Evolutionary conservation across 2,888 invertebrate species (phyloP).

Genomic region (Spodoptera exigua): DNA sequence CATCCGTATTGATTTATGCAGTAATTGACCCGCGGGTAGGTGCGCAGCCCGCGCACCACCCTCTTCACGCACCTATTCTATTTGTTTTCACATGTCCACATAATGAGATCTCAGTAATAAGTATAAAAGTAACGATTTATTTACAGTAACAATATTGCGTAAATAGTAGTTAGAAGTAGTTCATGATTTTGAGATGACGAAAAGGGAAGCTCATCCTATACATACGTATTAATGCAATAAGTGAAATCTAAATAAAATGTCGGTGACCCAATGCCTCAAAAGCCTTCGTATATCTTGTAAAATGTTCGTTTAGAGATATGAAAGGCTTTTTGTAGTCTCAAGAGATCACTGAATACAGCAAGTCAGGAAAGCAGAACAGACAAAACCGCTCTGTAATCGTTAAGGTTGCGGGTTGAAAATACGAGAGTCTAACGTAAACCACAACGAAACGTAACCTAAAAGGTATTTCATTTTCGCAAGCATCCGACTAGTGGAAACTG

Average conservation of each 20-base stretch:
- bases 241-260: conserved; percentile 50
- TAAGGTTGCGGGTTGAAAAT: conserved; percentile 61
- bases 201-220: conserved; percentile 38
- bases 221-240: conserved; percentile 34
- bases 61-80: conserved; percentile 76
- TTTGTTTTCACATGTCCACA: conserved; percentile 70
- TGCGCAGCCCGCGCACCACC: conserved; percentile 78
- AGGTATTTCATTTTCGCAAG: conserved; percentile 62
- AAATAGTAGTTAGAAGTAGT: background rate
- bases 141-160: conserved; percentile 7
- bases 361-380: conserved; percentile 66
- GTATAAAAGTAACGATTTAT: conserved; percentile 3
- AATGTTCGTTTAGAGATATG: conserved; percentile 73
- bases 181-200: conserved; percentile 28
- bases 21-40: conserved; percentile 84
- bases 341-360: conserved; percentile 63
- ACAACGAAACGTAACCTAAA: conserved; percentile 63
- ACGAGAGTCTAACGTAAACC: conserved; percentile 59
- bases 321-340: conserved; percentile 67
- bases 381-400: conserved; percentile 63
- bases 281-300: conserved; percentile 65
- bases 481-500: conserved; percentile 48
- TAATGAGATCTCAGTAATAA: conserved; percentile 48
- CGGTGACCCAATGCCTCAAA: conserved; percentile 73
- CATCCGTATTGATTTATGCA: conserved; percentile 86